phyloP scores from a whole-genome alignment of 1,140 invertebrate genomes.

The Drosophila cardini region DNA sequence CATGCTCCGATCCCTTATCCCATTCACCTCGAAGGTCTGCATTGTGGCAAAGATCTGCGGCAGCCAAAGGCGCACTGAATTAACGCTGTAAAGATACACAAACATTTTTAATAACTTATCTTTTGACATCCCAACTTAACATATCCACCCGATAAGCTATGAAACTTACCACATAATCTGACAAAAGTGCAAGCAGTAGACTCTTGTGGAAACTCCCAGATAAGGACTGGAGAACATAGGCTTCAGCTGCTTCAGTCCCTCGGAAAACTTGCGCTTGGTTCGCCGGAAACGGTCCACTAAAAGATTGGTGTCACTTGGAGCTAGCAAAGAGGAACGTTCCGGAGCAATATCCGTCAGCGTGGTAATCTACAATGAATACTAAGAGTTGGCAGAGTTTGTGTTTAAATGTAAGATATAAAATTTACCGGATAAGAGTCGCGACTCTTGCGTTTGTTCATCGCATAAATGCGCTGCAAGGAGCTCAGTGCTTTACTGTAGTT shows the following conservation, averaged over 20 bases:
- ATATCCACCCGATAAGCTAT: neutral
- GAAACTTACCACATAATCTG: conserved; percentile 62
- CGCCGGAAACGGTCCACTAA: conserved; percentile 14
- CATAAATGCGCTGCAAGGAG: conserved; percentile 56
- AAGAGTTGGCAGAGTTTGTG: too few relatives aligned
- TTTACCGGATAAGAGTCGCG: conserved; percentile 88
- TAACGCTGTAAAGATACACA: conserved; percentile 48
- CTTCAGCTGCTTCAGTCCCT: conserved; percentile 56
- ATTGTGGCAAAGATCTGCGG: conserved; percentile 86
- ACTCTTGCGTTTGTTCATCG: conserved; percentile 87
- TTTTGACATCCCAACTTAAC: too few relatives aligned
- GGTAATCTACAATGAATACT: conserved; percentile 47
- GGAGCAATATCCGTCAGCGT: conserved; percentile 46
- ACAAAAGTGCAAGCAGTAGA: conserved; percentile 70
- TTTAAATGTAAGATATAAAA: too few relatives aligned
- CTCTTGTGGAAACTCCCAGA: conserved; percentile 47
- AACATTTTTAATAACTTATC: too few relatives aligned
- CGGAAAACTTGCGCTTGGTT: conserved; percentile 32
- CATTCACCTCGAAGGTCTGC: conserved; percentile 81
- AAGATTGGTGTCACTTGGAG: neutral
- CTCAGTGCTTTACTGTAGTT: conserved; percentile 87
- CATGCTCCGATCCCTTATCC: conserved; percentile 85
- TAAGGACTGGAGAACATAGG: conserved; percentile 67
- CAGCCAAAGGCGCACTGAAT: conserved; percentile 85
- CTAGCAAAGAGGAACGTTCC: conserved; percentile 19